A percentile compares a stretch with the other conserved stretches of the same genome.
Evolutionary conservation across 2,888 invertebrate species (phyloP).

Genomic region (Ormyrus thymus): DNA sequence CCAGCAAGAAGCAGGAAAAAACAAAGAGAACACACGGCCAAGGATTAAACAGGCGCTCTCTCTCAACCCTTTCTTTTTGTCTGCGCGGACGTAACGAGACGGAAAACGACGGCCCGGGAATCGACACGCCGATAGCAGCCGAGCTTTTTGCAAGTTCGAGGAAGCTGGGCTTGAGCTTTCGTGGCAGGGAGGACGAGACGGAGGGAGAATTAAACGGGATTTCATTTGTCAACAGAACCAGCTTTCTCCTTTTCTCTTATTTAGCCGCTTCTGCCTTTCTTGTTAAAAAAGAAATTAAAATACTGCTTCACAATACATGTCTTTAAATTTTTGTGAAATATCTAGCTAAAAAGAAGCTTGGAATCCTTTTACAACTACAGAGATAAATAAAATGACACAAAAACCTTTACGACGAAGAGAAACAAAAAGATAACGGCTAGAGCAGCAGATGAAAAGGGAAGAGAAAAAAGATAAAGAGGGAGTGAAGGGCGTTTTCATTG

Average conservation of each 20-base stretch:
- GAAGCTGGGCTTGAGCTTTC: not conserved
- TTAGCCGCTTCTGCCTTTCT: not conserved
- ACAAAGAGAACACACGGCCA: conserved; percentile 46
- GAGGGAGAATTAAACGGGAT: conserved; percentile 17
- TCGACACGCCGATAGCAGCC: conserved; percentile 21
- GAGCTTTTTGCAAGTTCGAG: conserved; percentile 5
- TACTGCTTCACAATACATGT: not conserved
- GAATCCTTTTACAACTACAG: not conserved
- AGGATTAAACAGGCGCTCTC: conserved; percentile 45
- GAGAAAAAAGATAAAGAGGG: conserved; percentile 34
- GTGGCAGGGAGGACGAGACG: not conserved
- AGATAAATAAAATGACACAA: conserved; percentile 26
- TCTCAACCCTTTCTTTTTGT: not conserved
- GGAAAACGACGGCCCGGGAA: conserved; percentile 24
- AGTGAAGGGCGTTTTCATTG: conserved; percentile 53
- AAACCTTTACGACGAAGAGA: conserved; percentile 22
- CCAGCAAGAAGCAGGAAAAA: conserved; percentile 25
- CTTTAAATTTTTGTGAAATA: not conserved
- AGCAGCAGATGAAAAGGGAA: conserved; percentile 30
- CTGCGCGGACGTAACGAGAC: conserved; percentile 24
- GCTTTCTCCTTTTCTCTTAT: not conserved
- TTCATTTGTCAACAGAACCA: conserved; percentile 23
- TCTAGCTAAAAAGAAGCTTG: not conserved
- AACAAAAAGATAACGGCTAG: conserved; percentile 17
- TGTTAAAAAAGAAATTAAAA: conserved; percentile 1